Percentiles rank a stretch among this genome's conserved stretches.
phyloP scores from a whole-genome alignment of 2,113 vertebrate genomes.

The Reinhardtius hippoglossoides region DNA sequence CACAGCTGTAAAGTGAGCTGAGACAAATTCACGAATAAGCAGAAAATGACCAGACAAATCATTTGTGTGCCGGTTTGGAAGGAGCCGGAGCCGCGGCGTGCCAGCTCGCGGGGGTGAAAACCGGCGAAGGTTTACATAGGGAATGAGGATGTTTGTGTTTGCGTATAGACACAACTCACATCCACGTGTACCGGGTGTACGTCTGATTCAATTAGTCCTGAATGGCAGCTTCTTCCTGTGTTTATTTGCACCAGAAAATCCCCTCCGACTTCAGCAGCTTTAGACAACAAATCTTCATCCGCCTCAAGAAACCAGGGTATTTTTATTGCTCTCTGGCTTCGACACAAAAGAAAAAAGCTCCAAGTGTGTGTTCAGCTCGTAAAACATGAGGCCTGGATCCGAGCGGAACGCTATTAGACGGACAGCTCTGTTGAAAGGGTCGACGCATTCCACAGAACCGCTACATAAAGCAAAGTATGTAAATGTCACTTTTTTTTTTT shows the following conservation, averaged over 20 bases:
- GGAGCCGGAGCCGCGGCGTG: background rate
- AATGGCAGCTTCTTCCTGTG: slow-evolving; percentile 76
- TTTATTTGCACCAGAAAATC: slow-evolving; percentile 77
- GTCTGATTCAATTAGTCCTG: slow-evolving; percentile 61
- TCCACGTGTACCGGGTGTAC: slow-evolving; percentile 51
- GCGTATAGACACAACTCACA: slow-evolving; percentile 57
- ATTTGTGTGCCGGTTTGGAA: slow-evolving; percentile 6
- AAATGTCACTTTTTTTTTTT: slow-evolving; percentile 39
- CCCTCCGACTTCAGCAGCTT: slow-evolving; percentile 53
- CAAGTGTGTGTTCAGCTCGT: slow-evolving; percentile 35
- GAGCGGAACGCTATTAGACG: slow-evolving; percentile 15
- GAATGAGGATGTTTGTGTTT: slow-evolving; percentile 74
- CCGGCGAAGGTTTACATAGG: slow-evolving; percentile 37
- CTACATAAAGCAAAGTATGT: slow-evolving; percentile 38
- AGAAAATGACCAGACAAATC: slow-evolving; percentile 41
- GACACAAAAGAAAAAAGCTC: slow-evolving; percentile 38
- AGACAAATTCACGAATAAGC: slow-evolving; percentile 30
- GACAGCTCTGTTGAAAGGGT: slow-evolving; percentile 31
- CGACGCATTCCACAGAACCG: slow-evolving; percentile 34
- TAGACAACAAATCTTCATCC: slow-evolving; percentile 47
- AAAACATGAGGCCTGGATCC: slow-evolving; percentile 32
- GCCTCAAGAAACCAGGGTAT: background rate
- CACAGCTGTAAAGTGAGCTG: slow-evolving; percentile 44
- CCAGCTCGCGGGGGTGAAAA: slow-evolving; percentile 29
- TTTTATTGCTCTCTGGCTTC: slow-evolving; percentile 19